Conservation (phyloP, 2,797 vertebrate genomes). For the Oreonectes daqikongensis region DNA sequence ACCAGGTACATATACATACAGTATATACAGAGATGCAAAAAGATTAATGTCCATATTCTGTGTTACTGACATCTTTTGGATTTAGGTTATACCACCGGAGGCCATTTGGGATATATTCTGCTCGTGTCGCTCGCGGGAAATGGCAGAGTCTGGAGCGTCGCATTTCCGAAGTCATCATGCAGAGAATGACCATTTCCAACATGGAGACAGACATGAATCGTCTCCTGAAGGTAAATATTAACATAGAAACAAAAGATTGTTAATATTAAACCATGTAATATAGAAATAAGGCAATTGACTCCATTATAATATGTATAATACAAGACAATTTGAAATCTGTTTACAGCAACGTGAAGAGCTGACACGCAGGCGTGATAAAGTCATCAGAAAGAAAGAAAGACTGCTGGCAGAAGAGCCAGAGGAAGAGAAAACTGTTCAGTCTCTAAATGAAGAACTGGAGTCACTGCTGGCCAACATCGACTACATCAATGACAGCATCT, state of each 20-base stretch:
- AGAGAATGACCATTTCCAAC: constrained; percentile 96
- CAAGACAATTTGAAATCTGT: not conserved
- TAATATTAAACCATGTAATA: not conserved
- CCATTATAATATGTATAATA: not conserved
- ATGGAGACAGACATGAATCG: constrained; percentile 98
- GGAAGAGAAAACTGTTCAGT: constrained; percentile 78
- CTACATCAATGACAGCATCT: constrained; percentile 96
- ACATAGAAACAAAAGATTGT: not conserved
- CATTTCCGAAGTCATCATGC: constrained; percentile 94
- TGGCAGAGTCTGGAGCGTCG: constrained; percentile 93
- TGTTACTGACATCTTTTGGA: not conserved
- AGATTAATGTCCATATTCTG: not conserved
- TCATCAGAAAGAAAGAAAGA: constrained; percentile 85
- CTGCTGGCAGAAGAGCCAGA: constrained; percentile 81
- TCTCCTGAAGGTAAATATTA: constrained; percentile 83
- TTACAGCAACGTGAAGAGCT: constrained; percentile 95
- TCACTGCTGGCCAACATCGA: constrained; percentile 92
- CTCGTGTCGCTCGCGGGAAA: constrained; percentile 87
- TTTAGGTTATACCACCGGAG: constrained; percentile 85
- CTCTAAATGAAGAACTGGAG: constrained; percentile 91
- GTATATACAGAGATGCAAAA: no score
- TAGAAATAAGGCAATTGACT: not conserved
- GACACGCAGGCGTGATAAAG: constrained; percentile 92
- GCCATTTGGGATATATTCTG: constrained; percentile 81
- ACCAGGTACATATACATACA: constrained; percentile 74